These are phyloP conservation scores for Equus przewalskii DNA, from an alignment of 2,113 vertebrate species.

Conservation along the genomic window DNA sequence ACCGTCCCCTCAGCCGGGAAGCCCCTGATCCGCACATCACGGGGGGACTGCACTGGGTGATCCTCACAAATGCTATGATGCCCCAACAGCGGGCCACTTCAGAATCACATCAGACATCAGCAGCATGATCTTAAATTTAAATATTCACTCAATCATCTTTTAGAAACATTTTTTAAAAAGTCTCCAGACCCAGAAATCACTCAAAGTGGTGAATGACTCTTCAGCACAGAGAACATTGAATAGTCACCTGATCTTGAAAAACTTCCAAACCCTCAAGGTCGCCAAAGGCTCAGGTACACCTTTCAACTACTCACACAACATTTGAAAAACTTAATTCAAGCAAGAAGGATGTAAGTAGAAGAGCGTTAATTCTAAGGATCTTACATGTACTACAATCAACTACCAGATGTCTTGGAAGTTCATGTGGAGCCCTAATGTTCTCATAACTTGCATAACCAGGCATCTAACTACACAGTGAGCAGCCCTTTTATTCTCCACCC, in stretches of 20 bases:
- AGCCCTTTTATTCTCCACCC: not conserved
- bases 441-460: not conserved
- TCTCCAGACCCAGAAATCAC: not conserved
- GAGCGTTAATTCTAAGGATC: not conserved
- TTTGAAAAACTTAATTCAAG: not conserved
- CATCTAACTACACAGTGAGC: not conserved
- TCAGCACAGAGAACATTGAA: not conserved
- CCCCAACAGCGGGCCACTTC: fast-evolving
- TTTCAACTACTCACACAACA: not conserved
- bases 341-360: not conserved
- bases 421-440: not conserved
- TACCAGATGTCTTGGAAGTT: not conserved
- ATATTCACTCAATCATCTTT: not conserved
- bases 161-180: not conserved
- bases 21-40: not conserved
- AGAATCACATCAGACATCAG: not conserved
- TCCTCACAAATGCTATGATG: not conserved
- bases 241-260: not conserved
- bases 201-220: not conserved
- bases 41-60: not conserved
- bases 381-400: not conserved
- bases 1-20: slow-evolving; percentile 1
- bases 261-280: not conserved
- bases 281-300: not conserved
- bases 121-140: not conserved